These are phyloP conservation scores for Amphipoea oculea DNA, from an alignment of 2,888 invertebrate species.

Conservation along the genomic window DNA sequence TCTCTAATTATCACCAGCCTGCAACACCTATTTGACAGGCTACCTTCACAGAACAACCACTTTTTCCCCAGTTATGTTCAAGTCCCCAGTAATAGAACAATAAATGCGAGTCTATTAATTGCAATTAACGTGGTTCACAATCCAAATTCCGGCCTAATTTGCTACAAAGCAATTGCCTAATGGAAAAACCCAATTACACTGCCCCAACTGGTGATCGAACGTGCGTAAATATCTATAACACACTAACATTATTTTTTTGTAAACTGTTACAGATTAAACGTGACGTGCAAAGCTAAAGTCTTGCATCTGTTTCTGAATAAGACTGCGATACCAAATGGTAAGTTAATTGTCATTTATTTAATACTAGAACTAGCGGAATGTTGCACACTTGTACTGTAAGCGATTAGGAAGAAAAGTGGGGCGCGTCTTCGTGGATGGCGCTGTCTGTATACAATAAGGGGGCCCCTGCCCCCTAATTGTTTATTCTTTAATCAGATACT, in stretches of 20 bases:
- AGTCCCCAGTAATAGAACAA: background rate
- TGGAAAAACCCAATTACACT: background rate
- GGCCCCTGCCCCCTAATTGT: too few relatives aligned
- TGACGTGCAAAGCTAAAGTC: slow-evolving; percentile 92
- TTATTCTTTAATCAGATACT: too few relatives aligned
- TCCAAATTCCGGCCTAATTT: background rate
- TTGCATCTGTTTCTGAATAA: slow-evolving; percentile 92
- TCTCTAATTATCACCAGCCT: background rate
- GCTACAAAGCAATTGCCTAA: background rate
- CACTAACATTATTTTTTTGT: background rate
- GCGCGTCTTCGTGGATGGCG: too few relatives aligned
- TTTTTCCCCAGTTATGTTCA: background rate
- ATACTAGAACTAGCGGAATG: too few relatives aligned
- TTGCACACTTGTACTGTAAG: too few relatives aligned
- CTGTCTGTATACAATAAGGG: too few relatives aligned
- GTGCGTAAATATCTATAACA: background rate
- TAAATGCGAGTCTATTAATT: background rate
- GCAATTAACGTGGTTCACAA: too few relatives aligned
- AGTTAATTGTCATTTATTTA: slow-evolving; percentile 63
- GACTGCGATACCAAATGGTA: slow-evolving; percentile 86
- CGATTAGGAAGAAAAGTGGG: too few relatives aligned
- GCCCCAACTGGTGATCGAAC: background rate
- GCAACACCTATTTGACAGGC: background rate
- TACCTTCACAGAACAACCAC: background rate
- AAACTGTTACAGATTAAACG: slow-evolving; percentile 88